phyloP scores from a whole-genome alignment of 2,113 vertebrate genomes.

The Sciurus niger region DNA sequence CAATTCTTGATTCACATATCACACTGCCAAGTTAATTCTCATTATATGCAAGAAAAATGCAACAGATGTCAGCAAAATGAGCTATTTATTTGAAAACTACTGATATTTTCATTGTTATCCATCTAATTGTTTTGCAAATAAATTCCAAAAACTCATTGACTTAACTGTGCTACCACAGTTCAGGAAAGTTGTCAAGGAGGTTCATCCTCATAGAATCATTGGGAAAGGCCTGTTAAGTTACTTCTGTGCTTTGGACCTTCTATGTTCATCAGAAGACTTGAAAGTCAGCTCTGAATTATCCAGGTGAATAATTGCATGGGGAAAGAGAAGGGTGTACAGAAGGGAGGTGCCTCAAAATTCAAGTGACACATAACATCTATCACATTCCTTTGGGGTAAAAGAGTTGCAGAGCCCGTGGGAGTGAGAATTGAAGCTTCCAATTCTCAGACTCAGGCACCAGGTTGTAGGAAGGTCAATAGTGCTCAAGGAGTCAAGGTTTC shows the following conservation, averaged over 20 bases:
- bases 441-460: not conserved
- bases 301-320: accelerated
- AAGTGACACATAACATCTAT: not conserved
- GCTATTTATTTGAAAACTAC: not conserved
- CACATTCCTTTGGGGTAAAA: accelerated
- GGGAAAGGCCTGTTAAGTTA: not conserved
- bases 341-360: not conserved
- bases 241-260: not conserved
- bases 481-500: not conserved
- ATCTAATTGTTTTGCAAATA: not conserved
- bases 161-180: accelerated
- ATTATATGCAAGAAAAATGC: not conserved
- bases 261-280: not conserved
- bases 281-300: not conserved
- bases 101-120: not conserved
- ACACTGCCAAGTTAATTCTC: not conserved
- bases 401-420: not conserved
- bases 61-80: not conserved
- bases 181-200: not conserved
- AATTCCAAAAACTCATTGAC: not conserved
- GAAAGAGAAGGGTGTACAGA: too few relatives aligned
- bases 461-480: not conserved
- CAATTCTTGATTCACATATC: not conserved
- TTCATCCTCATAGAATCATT: not conserved
- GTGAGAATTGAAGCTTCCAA: not conserved